Conservation (phyloP, 2,888 invertebrate genomes). For the Acleris literana region DNA sequence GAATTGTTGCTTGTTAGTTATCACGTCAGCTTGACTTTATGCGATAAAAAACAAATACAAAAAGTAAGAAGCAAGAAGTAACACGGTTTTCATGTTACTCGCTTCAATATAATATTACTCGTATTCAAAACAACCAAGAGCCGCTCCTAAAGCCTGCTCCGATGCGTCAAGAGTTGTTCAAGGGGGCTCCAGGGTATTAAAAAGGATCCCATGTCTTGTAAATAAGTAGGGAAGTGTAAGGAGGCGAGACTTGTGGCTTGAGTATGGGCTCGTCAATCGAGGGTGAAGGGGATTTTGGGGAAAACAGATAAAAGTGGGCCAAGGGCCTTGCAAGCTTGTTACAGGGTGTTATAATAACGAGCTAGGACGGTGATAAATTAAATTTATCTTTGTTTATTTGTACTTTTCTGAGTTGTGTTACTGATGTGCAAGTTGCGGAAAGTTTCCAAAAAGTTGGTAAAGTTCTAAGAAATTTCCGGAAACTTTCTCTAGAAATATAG, state of each 20-base stretch:
- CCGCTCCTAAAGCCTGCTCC: background rate
- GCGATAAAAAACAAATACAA: too few species aligned
- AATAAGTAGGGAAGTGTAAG: background rate
- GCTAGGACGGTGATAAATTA: too few species aligned
- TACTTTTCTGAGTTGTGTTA: too few species aligned
- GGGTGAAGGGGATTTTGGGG: background rate
- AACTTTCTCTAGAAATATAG: too few species aligned
- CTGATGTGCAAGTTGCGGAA: too few species aligned
- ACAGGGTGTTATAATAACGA: too few species aligned
- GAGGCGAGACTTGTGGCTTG: background rate
- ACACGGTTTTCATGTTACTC: background rate
- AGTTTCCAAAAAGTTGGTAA: too few species aligned
- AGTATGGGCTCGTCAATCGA: slow-evolving; percentile 1
- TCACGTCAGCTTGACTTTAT: too few species aligned
- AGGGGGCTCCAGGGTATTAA: slow-evolving; percentile 13
- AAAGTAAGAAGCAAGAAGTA: too few species aligned
- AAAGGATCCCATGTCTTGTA: slow-evolving; percentile 11
- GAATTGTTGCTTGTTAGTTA: too few species aligned
- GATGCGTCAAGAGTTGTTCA: background rate
- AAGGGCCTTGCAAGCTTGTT: background rate
- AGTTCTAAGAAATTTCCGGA: too few species aligned
- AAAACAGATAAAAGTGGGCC: background rate
- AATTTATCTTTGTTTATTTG: too few species aligned
- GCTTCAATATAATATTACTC: background rate
- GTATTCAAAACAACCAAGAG: background rate